These are phyloP conservation scores for Bufo gargarizans DNA, from an alignment of 2,113 vertebrate genomes.

Conservation along the genomic window DNA sequence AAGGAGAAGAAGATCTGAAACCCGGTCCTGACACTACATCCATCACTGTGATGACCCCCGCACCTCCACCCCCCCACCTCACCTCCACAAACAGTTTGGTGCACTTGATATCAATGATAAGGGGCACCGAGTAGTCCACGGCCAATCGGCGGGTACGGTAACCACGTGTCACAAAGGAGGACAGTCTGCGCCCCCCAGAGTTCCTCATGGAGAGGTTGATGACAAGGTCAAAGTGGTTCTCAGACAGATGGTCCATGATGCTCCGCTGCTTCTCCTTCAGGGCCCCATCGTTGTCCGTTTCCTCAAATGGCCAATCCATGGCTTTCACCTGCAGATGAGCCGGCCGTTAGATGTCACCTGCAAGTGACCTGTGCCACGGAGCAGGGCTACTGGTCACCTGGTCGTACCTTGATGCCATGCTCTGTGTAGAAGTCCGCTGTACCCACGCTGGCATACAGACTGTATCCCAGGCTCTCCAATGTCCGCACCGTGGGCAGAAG, in stretches of 20 bases:
- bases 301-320: slow-evolving; percentile 97
- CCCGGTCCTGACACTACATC: neutral
- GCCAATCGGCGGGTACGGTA: slow-evolving; percentile 95
- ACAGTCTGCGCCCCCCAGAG: slow-evolving; percentile 88
- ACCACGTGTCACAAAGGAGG: slow-evolving; percentile 95
- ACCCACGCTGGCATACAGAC: slow-evolving; percentile 91
- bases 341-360: neutral
- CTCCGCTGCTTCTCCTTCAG: slow-evolving; percentile 87
- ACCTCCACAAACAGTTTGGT: slow-evolving; percentile 99
- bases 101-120: slow-evolving; percentile 98
- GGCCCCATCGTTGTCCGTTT: slow-evolving; percentile 78
- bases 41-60: rapidly evolving
- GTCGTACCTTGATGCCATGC: slow-evolving; percentile 87
- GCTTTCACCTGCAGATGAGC: slow-evolving; percentile 81
- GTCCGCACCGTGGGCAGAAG: slow-evolving; percentile 87
- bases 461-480: slow-evolving; percentile 90
- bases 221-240: slow-evolving; percentile 97
- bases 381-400: neutral
- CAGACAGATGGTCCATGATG: slow-evolving; percentile 94
- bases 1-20: neutral
- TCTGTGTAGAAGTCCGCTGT: slow-evolving; percentile 96
- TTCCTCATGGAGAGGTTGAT: slow-evolving; percentile 97
- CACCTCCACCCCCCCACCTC: neutral
- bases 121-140: slow-evolving; percentile 93
- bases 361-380: neutral